A percentile compares a stretch with the other conserved stretches of the same genome.
These are phyloP conservation scores for Drosophila rellima DNA, from an alignment of 2,888 invertebrate species.

Conservation along the genomic window DNA sequence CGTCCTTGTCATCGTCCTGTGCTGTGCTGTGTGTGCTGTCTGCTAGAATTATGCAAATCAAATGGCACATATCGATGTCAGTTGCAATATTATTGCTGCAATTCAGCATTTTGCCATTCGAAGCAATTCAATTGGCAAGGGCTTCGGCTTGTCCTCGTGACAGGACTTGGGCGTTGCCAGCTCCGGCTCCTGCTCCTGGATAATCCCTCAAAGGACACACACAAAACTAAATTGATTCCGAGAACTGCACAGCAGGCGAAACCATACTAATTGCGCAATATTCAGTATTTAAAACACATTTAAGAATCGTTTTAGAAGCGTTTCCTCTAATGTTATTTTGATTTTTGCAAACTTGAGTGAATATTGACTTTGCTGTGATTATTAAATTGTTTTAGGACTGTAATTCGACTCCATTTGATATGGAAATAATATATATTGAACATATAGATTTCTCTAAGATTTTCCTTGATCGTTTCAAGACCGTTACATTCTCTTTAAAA, in stretches of 20 bases:
- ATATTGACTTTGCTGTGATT: not conserved
- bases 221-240: conserved; percentile 47
- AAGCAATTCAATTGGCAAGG: conserved; percentile 55
- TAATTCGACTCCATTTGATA: not conserved
- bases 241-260: conserved; percentile 20
- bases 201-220: conserved; percentile 48
- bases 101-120: conserved; percentile 68
- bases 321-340: not conserved
- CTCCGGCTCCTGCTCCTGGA: conserved; percentile 22
- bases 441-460: not conserved
- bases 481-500: conserved; percentile 18
- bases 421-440: not conserved
- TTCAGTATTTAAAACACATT: conserved; percentile 10
- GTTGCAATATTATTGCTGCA: conserved; percentile 78
- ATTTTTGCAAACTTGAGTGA: not conserved
- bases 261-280: conserved; percentile 21
- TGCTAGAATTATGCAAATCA: conserved; percentile 77
- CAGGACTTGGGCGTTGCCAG: conserved; percentile 53
- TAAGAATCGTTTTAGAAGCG: not conserved
- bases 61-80: conserved; percentile 80
- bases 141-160: conserved; percentile 6
- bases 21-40: no score
- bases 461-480: conserved; percentile 7
- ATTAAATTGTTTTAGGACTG: not conserved
- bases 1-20: conserved; percentile 23